phyloP scores from a whole-genome alignment of 2,113 vertebrate genomes.

The Crotalus helleri region DNA sequence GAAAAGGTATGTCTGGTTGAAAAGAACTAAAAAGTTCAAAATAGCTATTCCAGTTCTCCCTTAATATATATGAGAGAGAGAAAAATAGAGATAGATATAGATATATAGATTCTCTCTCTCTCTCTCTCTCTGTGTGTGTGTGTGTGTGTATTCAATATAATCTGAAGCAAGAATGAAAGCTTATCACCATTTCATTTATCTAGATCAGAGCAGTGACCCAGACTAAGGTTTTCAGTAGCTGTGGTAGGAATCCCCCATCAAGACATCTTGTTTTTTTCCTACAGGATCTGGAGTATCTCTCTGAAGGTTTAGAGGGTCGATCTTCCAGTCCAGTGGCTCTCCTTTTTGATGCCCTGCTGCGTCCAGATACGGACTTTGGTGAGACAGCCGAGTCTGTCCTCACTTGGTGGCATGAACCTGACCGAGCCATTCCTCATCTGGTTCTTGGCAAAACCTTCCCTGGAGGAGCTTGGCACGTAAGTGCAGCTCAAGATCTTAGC shows the following conservation, averaged over 20 bases:
- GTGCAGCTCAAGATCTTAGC: constrained; percentile 22
- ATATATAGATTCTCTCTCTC: too few species aligned
- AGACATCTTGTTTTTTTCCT: not conserved
- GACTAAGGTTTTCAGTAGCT: not conserved
- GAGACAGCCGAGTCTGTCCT: constrained; percentile 73
- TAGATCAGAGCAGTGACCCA: not conserved
- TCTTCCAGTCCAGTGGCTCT: constrained; percentile 73
- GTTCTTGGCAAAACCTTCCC: constrained; percentile 75
- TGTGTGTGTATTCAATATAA: too few species aligned
- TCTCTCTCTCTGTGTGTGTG: too few species aligned
- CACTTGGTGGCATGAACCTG: constrained; percentile 61
- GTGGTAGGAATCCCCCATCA: not conserved
- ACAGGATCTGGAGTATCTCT: constrained; percentile 78
- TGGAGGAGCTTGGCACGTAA: constrained; percentile 81
- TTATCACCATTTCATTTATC: not conserved
- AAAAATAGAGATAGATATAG: too few species aligned
- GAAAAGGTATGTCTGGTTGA: too few species aligned
- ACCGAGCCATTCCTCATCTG: constrained; percentile 71
- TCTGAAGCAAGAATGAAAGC: not conserved
- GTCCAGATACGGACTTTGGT: constrained; percentile 76
- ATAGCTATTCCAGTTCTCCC: too few species aligned
- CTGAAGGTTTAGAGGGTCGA: constrained; percentile 79
- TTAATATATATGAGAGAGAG: too few species aligned
- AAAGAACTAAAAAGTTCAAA: too few species aligned
- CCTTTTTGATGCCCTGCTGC: constrained; percentile 77